Evolutionary conservation across 2,113 vertebrate genomes (phyloP).

Genomic region (Charina bottae): DNA sequence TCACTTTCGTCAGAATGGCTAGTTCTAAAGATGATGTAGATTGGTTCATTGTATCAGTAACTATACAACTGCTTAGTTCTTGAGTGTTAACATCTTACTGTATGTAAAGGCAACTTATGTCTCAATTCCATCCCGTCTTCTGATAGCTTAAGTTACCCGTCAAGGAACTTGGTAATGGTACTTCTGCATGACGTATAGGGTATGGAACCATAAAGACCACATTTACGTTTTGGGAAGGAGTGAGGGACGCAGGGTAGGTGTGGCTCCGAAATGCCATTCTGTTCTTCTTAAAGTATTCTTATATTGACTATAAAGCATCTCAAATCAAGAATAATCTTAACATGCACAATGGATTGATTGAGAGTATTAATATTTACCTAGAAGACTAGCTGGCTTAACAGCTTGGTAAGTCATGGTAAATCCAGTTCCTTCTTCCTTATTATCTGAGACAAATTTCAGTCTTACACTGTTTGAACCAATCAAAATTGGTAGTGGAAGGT

Average conservation of each 20-base stretch:
- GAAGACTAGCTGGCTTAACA: conserved; percentile 63
- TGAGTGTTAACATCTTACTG: neutral
- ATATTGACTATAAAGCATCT: neutral
- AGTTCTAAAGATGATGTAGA: neutral
- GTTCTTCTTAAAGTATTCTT: neutral
- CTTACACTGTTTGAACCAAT: conserved; percentile 69
- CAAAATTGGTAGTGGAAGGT: conserved; percentile 68
- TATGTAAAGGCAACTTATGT: neutral
- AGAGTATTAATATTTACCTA: conserved; percentile 65
- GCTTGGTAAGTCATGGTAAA: conserved; percentile 79
- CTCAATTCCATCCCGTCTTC: neutral
- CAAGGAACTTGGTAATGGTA: neutral
- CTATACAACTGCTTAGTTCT: neutral
- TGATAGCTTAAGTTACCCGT: neutral
- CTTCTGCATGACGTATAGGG: neutral
- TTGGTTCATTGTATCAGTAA: neutral
- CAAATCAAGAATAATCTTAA: neutral
- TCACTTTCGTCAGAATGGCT: no score
- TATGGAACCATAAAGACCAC: neutral
- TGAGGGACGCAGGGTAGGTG: neutral
- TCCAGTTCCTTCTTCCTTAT: conserved; percentile 70
- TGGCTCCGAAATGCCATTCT: neutral
- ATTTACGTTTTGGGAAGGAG: neutral
- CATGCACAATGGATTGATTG: neutral
- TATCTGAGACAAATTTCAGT: conserved; percentile 82